Evolutionary conservation across 2,888 invertebrate species (phyloP), one percentile per base, ranked within the genome.

Genomic region (Limnephilus auricula): DNA sequence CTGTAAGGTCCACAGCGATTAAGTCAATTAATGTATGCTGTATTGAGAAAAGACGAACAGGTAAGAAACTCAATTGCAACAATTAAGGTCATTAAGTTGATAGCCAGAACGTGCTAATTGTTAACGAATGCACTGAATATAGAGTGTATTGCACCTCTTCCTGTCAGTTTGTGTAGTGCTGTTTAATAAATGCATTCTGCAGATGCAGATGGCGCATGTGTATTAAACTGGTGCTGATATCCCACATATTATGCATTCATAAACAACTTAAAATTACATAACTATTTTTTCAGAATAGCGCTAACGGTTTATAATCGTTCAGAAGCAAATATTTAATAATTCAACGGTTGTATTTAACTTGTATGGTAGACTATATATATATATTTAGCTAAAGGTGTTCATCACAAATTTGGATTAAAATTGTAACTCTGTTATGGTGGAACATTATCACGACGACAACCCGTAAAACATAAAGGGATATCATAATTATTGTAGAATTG

Each of bases 71-170:
- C 18, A 15, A 25, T 82, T 82, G 32, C 34, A 15, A 37, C 34
- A 37, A 32, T 82, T 65, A 65, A 65, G 65, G 34, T 82, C 25
- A 34, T 82, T 82, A 82, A 25, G 25, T 84, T 83, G 65, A 79
- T 78, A 78, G 82, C 32, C 65, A 84, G 25, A 78, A 89, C 86
- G 91, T 89, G 91, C 31, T 91, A 86, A 89, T 91, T 91, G 89
- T 89, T 82, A 79, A 78, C 82, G 45, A 89, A 89, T 89, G 79
- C 85, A 78, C 65, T 91, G 89, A 89, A 91, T 91, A 45, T 91
- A 89, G 6, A 65, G 65, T 65, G 9, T 65, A 91, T 84, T 85
- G 83, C 50, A 90, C 31, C 65, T 30, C 82, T 12, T 32, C 30
- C 25, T 10, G 25, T 82, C 65, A 15, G 9, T 82, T 32, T n/a